Base-by-base conservation (phyloP, 2,888 invertebrate genomes). In the Caenorhabditis panamensis region DNA sequence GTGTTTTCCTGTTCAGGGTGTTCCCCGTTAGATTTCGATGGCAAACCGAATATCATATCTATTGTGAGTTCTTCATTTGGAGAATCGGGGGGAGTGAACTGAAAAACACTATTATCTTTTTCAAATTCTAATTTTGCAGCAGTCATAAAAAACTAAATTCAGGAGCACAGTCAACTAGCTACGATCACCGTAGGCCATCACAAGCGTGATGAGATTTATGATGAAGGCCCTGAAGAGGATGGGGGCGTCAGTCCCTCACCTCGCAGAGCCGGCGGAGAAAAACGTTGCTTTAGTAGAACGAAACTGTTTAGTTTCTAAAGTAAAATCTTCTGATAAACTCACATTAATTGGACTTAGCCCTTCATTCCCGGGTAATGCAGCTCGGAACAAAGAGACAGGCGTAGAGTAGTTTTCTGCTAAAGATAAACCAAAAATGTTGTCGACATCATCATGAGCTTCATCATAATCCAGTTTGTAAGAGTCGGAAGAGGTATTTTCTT, bases 61-160 rank as follows among this genome's bases (percentile, higher is more conserved):
- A 68, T 24, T 44, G 80, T 68, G 0, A 69, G 11, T 18, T 58
- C 63, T 0, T 49, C 61, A 2, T 62, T 54, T 49, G 87, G 87
- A 6, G 87, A 87, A 58, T 87, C 87, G 1, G 87, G 87, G 2
- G 87, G 87, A n/a, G 87, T 87, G 68, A 87, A 87, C 85, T 87
- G 64, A 77, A 85, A 81, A 28, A 9, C 5, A 41, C 13, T 2
- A 41, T 2, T 20, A n/a, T n/a, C n/a, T n/a, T n/a, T n/a, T n/a
- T n/a, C n/a, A 51, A n/a, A 20, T 11, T 16, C 3, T 31, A 1
- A 24, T 11, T 4, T 18, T 24, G 24, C 5, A 18, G 9, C 22
- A 24, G 37, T 6, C 31, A 37, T 36, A 11, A 37, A 20, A 36
- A 58, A 37, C 0, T 20, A 31, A n/a, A n/a, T n/a, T n/a, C n/a